These are phyloP conservation scores for Cataglyphis cursor DNA, from an alignment of 2,888 invertebrate genomes.

Conservation along the genomic window DNA sequence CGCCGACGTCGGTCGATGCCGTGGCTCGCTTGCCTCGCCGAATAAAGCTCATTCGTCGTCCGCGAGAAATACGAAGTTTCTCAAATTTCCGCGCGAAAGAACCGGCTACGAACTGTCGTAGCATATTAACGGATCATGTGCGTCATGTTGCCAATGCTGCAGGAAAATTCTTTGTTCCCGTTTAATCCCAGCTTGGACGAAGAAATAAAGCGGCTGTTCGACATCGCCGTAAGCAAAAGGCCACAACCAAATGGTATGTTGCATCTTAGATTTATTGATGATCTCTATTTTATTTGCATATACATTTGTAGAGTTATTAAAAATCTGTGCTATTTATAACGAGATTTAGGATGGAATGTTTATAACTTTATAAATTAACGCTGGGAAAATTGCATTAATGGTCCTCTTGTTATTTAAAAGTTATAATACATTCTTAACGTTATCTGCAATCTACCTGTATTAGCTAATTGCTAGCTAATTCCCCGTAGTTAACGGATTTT, in stretches of 20 bases:
- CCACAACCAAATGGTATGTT: slow-evolving; percentile 75
- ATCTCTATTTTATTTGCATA: neutral
- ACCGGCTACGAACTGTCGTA: neutral
- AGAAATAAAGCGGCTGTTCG: slow-evolving; percentile 81
- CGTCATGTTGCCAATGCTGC: slow-evolving; percentile 66
- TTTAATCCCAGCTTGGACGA: slow-evolving; percentile 82
- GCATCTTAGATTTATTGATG: neutral
- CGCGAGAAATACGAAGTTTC: neutral
- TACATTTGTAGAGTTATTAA: neutral
- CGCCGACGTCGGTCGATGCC: neutral
- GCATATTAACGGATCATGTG: neutral
- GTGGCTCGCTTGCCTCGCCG: neutral
- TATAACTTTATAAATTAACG: neutral
- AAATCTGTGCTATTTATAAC: neutral
- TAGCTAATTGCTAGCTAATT: neutral
- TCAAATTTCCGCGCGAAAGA: neutral
- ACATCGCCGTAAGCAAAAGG: slow-evolving; percentile 44
- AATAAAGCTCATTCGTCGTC: neutral
- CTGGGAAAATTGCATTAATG: neutral
- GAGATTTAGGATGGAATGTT: neutral
- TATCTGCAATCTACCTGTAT: neutral
- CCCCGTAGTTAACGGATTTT: neutral
- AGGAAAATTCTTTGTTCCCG: slow-evolving; percentile 78
- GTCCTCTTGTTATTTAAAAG: neutral
- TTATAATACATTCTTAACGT: neutral